Evolutionary conservation across 2,888 invertebrate species (phyloP).

Genomic region (Thumatha senex): DNA sequence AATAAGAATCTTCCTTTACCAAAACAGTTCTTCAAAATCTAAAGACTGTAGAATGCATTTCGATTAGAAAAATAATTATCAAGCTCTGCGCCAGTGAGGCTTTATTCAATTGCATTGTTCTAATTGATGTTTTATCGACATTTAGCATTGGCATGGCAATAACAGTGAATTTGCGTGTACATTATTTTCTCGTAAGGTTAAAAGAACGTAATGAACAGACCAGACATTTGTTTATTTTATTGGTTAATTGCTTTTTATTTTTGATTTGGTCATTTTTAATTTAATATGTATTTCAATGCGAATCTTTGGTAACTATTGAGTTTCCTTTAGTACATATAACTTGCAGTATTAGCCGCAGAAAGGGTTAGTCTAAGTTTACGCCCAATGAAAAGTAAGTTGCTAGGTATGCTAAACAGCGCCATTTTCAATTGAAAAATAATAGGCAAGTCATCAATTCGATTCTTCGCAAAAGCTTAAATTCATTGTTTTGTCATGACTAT

Average conservation of each 20-base stretch:
- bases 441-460: slow-evolving; percentile 62
- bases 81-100: slow-evolving; percentile 39
- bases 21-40: slow-evolving; percentile 56
- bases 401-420: slow-evolving; percentile 22
- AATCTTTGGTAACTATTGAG: too few relatives aligned
- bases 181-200: slow-evolving; percentile 56
- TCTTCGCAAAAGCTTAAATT: slow-evolving; percentile 50
- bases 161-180: slow-evolving; percentile 52
- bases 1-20: slow-evolving; percentile 47
- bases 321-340: too few relatives aligned
- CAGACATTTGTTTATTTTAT: not conserved
- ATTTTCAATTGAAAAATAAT: slow-evolving; percentile 46
- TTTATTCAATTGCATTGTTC: slow-evolving; percentile 64
- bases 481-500: too few relatives aligned
- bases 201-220: slow-evolving; percentile 39
- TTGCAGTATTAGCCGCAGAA: too few relatives aligned
- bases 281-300: too few relatives aligned
- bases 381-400: too few relatives aligned
- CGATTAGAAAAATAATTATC: slow-evolving; percentile 44
- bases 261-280: too few relatives aligned
- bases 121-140: slow-evolving; percentile 60
- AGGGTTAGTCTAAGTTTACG: too few relatives aligned
- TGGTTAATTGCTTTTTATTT: too few relatives aligned
- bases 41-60: slow-evolving; percentile 62
- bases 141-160: slow-evolving; percentile 53